A percentile compares a stretch with the other conserved stretches of the same genome.
Evolutionary conservation across 2,797 vertebrate species (phyloP).

Genomic region (Myotis pilosus): DNA sequence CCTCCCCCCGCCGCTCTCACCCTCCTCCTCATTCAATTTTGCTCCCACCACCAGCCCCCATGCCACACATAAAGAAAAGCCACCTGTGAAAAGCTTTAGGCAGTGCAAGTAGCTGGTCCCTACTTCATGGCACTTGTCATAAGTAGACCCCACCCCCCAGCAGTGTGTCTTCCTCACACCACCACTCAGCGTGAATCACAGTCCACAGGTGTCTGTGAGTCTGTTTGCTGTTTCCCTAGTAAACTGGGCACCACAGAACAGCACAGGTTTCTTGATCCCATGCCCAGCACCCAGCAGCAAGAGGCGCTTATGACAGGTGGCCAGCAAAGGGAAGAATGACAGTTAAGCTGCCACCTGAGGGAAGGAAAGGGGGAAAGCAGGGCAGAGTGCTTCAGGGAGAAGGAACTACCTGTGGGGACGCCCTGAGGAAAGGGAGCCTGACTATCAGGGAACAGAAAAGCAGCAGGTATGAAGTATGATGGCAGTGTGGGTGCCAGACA

Average conservation of each 20-base stretch:
- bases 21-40: neutral
- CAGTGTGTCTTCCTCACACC: neutral
- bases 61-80: neutral
- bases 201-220: neutral
- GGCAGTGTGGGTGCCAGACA: too few species aligned
- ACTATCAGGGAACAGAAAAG: neutral
- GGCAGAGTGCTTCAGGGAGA: neutral
- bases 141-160: neutral
- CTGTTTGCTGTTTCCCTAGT: neutral
- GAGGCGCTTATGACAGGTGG: neutral
- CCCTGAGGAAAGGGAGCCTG: neutral
- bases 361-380: neutral
- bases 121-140: neutral
- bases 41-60: neutral
- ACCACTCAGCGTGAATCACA: neutral
- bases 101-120: neutral
- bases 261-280: neutral
- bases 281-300: neutral
- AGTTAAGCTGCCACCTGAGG: neutral
- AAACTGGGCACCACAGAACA: neutral
- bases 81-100: neutral
- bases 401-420: neutral
- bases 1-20: too few species aligned
- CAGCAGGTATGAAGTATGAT: neutral
- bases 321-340: slow-evolving; percentile 14